phyloP scores from a whole-genome alignment of 2,888 invertebrate species.

The Leuctra nigra region DNA sequence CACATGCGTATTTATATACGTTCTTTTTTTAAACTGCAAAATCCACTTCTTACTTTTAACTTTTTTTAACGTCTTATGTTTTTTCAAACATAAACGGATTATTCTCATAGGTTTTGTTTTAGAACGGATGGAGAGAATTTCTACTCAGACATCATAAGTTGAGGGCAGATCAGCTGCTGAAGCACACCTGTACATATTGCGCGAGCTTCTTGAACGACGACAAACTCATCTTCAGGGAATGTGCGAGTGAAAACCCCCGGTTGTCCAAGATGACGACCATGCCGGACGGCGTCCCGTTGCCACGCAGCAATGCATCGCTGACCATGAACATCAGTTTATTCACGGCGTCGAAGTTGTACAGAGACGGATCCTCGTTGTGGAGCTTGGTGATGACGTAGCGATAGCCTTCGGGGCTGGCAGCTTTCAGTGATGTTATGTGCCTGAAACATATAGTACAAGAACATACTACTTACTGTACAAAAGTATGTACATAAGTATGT shows the following conservation, averaged over 20 bases:
- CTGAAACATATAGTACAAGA: too few species aligned
- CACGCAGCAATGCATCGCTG: constrained; percentile 28
- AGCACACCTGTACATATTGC: constrained; percentile 30
- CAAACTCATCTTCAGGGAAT: constrained; percentile 28
- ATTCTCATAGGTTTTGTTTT: too few species aligned
- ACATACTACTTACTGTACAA: too few species aligned
- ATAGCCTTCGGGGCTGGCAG: not conserved
- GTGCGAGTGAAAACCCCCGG: constrained; percentile 27
- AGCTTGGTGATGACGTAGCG: not conserved
- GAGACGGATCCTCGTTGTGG: constrained; percentile 23
- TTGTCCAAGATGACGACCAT: constrained; percentile 31
- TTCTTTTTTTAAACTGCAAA: too few species aligned
- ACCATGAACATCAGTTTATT: constrained; percentile 31
- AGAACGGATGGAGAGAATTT: too few species aligned
- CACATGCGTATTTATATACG: too few species aligned
- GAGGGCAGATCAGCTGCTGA: too few species aligned
- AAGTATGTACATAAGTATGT: too few species aligned
- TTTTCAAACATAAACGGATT: too few species aligned
- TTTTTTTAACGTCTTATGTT: too few species aligned
- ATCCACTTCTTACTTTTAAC: too few species aligned
- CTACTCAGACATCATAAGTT: too few species aligned
- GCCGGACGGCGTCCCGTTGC: constrained; percentile 27
- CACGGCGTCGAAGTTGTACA: constrained; percentile 29
- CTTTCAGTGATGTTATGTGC: not conserved
- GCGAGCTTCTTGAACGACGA: constrained; percentile 30